Conservation (phyloP, 2,113 vertebrate species). For the Cromileptes altivelis region DNA sequence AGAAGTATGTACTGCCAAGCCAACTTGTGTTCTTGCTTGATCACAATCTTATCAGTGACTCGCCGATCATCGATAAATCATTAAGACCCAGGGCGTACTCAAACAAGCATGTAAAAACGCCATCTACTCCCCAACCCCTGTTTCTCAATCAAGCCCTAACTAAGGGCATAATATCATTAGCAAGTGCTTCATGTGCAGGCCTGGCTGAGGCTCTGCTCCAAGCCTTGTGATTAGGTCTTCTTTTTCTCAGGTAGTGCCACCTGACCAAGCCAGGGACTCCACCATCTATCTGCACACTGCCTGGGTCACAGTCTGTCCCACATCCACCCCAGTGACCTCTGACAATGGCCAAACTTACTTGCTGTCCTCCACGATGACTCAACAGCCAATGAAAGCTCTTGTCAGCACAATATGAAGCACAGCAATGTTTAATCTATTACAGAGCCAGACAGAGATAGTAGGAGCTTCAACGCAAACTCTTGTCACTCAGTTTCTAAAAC, state of each 20-base stretch:
- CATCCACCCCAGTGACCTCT: conserved; percentile 15
- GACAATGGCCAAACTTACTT: conserved; percentile 17
- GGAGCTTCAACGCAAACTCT: conserved; percentile 9
- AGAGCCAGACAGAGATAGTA: neutral
- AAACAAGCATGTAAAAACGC: neutral
- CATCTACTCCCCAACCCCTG: neutral
- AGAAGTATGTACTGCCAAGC: neutral
- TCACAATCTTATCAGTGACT: neutral
- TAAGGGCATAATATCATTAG: neutral
- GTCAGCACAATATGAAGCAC: conserved; percentile 10
- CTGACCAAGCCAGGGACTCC: neutral
- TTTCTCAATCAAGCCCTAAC: neutral
- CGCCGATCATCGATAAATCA: conserved; percentile 11
- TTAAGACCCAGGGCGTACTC: conserved; percentile 20
- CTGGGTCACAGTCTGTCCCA: neutral
- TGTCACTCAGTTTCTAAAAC: conserved; percentile 12
- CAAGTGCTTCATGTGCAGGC: neutral
- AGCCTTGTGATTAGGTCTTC: neutral
- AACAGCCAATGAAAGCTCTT: conserved; percentile 17
- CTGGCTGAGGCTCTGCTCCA: neutral
- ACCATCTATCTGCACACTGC: neutral
- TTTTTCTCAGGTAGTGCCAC: neutral
- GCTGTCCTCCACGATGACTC: neutral
- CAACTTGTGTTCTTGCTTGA: neutral
- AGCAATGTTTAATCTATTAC: conserved; percentile 7